phyloP scores from a whole-genome alignment of 2,797 vertebrate species.

The Chelmon rostratus region DNA sequence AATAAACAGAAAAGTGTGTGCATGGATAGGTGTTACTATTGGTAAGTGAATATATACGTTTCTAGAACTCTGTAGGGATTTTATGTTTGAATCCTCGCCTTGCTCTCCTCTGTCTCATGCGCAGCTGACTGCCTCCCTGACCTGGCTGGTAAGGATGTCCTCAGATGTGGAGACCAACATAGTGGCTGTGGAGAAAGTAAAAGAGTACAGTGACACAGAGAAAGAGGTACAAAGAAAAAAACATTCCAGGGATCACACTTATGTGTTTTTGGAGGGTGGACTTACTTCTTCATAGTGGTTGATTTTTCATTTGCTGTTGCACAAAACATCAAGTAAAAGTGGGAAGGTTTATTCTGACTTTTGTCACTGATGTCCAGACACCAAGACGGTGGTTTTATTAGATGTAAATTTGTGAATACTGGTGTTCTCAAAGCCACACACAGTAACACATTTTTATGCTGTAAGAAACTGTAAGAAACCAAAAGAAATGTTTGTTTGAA shows the following conservation, averaged over 20 bases:
- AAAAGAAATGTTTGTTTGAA: too few relatives aligned
- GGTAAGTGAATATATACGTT: not conserved
- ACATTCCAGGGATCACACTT: not conserved
- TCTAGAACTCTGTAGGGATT: not conserved
- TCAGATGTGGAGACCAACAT: conserved; percentile 97
- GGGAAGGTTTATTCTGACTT: too few relatives aligned
- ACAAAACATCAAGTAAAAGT: too few relatives aligned
- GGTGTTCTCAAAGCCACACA: too few relatives aligned
- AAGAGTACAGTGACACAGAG: conserved; percentile 91
- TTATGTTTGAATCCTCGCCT: not conserved
- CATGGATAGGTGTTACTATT: not conserved
- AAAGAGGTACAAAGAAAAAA: conserved; percentile 89
- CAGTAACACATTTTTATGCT: too few relatives aligned
- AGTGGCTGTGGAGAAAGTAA: conserved; percentile 95
- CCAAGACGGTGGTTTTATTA: too few relatives aligned
- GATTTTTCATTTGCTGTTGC: too few relatives aligned
- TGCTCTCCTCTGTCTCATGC: not conserved
- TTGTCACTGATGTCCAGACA: too few relatives aligned
- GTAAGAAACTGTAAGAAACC: too few relatives aligned
- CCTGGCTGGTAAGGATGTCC: conserved; percentile 97
- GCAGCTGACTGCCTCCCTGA: conserved; percentile 81
- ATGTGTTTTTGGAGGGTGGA: too few relatives aligned
- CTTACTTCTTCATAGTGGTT: too few relatives aligned
- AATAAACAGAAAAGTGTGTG: not conserved
- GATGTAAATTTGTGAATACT: too few relatives aligned